Evolutionary conservation across 2,888 invertebrate species (phyloP), one percentile per base, ranked within the genome.

Genomic region (Eumacrocentrus americanus): DNA sequence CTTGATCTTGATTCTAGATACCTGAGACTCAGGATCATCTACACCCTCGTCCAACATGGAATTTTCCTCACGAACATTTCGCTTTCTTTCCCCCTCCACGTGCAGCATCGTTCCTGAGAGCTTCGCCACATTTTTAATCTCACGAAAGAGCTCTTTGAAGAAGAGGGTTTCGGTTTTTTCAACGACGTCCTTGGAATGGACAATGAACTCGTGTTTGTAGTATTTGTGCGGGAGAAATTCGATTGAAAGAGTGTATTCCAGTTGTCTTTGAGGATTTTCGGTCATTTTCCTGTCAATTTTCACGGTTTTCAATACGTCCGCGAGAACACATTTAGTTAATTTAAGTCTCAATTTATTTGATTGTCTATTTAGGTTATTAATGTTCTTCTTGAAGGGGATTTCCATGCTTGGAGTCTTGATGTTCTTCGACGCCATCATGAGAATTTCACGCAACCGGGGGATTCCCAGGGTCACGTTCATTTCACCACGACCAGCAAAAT

Each of bases 391-490:
- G 66, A 98, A 91, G 0, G 97, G 97, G 67, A 97, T 90, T 73
- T 95, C 95, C 93, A 98, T 95, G 53, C 91, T 92, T 0, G 99
- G 99, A 0, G 99, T 99, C 81, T 95, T 94, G 9, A 98, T 92
- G 62, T 90, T 91, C n/a, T 88, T 88, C 1, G 95, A 92, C 0
- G 97, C 98, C 73, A 91, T 90, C 98, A 99, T 98, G 0, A 99
- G 84, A 70, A 99, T 96, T 86, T 99, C 99, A 70, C 97, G 84
- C 3, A 99, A 85, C 70, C 99, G 89, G 0, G 99, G 99, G 72
- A 99, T 98, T 85, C 99, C 99, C n/a, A 99, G 85, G 0, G 99
- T 99, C 0, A 99, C 98, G 84, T 99, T 99, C 98, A 99, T 99
- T 83, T 99, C 99, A 84, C 98, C 98, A 82, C 98, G 90, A 77